Conservation (phyloP, 2,888 invertebrate species). For the Macrophya annulata region DNA sequence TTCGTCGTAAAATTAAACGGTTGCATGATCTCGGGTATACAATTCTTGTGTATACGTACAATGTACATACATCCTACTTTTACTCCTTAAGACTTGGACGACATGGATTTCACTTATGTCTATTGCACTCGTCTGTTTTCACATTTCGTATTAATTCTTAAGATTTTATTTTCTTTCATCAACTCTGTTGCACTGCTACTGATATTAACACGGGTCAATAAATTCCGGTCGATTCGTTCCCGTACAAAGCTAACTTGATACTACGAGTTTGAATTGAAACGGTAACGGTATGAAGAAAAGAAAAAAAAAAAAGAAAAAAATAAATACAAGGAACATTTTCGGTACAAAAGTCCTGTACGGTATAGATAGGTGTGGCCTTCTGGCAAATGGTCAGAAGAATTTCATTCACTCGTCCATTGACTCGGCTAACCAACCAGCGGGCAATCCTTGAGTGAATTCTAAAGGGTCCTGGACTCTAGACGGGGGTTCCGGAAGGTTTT, state of each 20-base stretch:
- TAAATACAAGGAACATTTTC: neutral
- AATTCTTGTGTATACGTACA: neutral
- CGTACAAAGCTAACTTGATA: neutral
- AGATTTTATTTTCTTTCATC: neutral
- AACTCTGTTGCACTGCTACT: neutral
- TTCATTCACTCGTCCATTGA: slow-evolving; percentile 68
- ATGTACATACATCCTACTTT: neutral
- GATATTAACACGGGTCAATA: neutral
- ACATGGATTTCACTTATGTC: neutral
- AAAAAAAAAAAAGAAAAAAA: neutral
- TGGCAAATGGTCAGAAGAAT: slow-evolving; percentile 64
- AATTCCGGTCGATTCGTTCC: neutral
- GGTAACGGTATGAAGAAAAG: neutral
- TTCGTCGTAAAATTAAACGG: neutral
- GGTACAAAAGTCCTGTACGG: neutral
- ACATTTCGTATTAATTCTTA: neutral
- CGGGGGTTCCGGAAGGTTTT: slow-evolving; percentile 53
- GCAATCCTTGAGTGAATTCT: slow-evolving; percentile 60
- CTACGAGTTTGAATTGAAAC: neutral
- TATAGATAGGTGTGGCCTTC: slow-evolving; percentile 57
- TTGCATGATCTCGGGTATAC: neutral
- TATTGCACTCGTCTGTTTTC: neutral
- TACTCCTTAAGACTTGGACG: neutral
- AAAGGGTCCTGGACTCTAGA: slow-evolving; percentile 51
- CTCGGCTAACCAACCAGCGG: slow-evolving; percentile 67